phyloP scores from a whole-genome alignment of 2,113 vertebrate species.

The Ibidorhyncha struthersii region DNA sequence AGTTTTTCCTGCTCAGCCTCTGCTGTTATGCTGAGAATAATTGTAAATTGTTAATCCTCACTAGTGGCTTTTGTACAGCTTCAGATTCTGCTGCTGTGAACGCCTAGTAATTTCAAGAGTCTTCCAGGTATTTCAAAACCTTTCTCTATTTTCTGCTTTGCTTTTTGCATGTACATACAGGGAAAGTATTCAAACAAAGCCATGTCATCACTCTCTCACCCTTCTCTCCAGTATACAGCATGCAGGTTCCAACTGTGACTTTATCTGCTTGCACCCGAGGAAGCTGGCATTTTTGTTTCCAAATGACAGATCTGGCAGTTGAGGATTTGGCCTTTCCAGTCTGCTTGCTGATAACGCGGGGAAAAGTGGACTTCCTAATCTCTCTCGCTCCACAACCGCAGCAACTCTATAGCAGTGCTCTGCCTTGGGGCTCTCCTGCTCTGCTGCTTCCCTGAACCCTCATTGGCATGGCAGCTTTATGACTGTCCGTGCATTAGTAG shows the following conservation, averaged over 20 bases:
- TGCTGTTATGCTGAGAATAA: background rate
- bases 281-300: background rate
- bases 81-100: background rate
- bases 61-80: background rate
- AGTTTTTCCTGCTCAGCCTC: background rate
- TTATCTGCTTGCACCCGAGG: background rate
- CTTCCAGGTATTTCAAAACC: background rate
- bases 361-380: background rate
- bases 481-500: background rate
- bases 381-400: fast-evolving
- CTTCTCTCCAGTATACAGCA: background rate
- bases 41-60: background rate
- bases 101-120: background rate
- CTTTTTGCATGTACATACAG: background rate
- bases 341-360: background rate
- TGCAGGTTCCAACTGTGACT: background rate
- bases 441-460: background rate
- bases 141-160: background rate
- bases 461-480: background rate
- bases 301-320: background rate
- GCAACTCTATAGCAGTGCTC: background rate
- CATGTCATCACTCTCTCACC: too few species aligned
- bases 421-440: background rate
- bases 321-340: background rate
- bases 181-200: background rate